Conservation (phyloP, 53 echinoderm and acorn worm genomes). For the Antedon mediterranea region DNA sequence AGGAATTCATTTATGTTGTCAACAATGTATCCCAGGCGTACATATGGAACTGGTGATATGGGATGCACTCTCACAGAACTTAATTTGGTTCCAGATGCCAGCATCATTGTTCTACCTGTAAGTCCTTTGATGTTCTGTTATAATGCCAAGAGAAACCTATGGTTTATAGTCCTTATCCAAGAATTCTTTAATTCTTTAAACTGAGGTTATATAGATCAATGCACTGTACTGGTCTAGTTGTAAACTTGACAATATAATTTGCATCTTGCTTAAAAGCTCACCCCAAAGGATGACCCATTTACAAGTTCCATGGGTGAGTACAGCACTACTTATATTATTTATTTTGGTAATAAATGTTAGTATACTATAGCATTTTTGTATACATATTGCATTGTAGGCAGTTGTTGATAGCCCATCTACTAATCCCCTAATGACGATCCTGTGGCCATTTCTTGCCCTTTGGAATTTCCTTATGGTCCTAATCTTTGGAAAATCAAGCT, state of each 20-base stretch:
- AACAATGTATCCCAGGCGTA: conserved; percentile 55
- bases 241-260: too few species aligned
- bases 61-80: conserved; percentile 42
- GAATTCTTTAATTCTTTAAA: too few species aligned
- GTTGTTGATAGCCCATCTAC: not conserved
- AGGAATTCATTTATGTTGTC: conserved; percentile 40
- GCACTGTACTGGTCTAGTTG: too few species aligned
- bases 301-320: too few species aligned
- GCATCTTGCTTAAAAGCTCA: too few species aligned
- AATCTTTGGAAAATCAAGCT: conserved; percentile 38
- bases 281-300: too few species aligned
- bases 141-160: not conserved
- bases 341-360: too few species aligned
- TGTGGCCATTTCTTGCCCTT: conserved; percentile 59
- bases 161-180: too few species aligned
- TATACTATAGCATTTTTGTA: too few species aligned
- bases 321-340: too few species aligned
- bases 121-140: conserved; percentile 11
- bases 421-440: conserved; percentile 29
- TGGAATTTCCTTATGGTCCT: conserved; percentile 55
- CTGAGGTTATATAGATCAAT: too few species aligned
- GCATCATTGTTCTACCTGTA: conserved; percentile 75
- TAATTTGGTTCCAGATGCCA: conserved; percentile 61
- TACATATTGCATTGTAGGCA: too few species aligned
- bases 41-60: conserved; percentile 52